Conservation (phyloP, 2,888 invertebrate genomes). For the Lymantria dispar region DNA sequence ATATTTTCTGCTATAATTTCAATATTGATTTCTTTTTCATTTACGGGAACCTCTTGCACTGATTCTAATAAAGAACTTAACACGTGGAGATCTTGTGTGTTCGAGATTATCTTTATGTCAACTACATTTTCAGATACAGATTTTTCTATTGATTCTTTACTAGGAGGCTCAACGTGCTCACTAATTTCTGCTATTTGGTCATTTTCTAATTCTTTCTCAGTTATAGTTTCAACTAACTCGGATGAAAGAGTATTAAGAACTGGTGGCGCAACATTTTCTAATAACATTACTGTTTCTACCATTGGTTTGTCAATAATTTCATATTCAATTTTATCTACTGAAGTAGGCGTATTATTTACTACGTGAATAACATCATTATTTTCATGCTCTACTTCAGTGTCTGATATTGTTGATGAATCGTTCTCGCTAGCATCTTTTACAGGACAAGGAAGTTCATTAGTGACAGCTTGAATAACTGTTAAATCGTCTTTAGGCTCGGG, state of each 20-base stretch:
- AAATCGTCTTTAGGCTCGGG: constrained; percentile 26
- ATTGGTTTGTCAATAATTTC: constrained; percentile 7
- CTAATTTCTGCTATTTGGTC: constrained; percentile 14
- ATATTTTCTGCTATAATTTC: background rate
- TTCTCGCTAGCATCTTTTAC: constrained; percentile 34
- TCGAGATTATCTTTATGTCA: background rate
- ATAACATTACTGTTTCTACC: background rate
- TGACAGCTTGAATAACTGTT: constrained; percentile 27
- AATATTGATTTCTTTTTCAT: background rate
- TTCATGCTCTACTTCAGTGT: constrained; percentile 10
- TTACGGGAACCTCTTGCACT: background rate
- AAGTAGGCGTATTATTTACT: constrained; percentile 3
- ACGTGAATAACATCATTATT: constrained; percentile 9
- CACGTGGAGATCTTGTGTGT: background rate
- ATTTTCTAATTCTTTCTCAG: background rate
- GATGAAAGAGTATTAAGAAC: background rate
- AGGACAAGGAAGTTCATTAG: constrained; percentile 36
- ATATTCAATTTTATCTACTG: constrained; percentile 11
- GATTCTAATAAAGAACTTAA: background rate
- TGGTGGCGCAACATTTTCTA: background rate
- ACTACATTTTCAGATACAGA: background rate
- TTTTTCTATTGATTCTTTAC: constrained; percentile 21
- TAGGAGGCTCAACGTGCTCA: constrained; percentile 40
- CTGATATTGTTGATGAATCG: constrained; percentile 12
- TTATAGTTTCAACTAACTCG: constrained; percentile 1